phyloP scores from a whole-genome alignment of 2,113 vertebrate genomes.

The Ellobius talpinus region DNA sequence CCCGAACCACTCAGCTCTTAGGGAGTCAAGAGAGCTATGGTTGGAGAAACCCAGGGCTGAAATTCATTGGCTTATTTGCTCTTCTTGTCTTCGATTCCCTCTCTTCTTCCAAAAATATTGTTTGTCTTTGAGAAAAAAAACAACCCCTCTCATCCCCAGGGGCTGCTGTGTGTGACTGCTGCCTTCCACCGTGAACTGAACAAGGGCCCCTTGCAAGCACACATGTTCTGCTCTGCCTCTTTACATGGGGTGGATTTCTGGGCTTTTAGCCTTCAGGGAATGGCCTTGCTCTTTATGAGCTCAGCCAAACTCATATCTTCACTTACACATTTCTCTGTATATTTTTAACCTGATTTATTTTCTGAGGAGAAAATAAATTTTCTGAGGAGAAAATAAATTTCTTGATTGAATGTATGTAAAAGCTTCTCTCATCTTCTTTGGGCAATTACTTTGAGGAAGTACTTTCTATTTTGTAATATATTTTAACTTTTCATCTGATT shows the following conservation, averaged over 20 bases:
- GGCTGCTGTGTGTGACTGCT: neutral
- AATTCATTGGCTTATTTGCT: neutral
- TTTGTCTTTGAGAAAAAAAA: slow-evolving; percentile 13
- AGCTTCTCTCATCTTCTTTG: neutral
- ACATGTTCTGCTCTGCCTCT: accelerated
- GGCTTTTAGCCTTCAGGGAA: neutral
- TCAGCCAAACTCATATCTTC: neutral
- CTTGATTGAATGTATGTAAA: slow-evolving; percentile 3
- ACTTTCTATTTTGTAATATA: slow-evolving; percentile 55
- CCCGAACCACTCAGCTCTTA: neutral
- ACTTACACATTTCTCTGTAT: neutral
- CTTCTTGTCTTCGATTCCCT: neutral
- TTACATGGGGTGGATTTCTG: neutral
- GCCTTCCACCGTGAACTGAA: neutral
- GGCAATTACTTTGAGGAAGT: neutral
- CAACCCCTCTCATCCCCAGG: neutral
- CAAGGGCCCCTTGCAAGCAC: neutral
- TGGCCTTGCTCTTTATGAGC: neutral
- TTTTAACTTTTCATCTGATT: neutral
- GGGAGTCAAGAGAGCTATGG: neutral
- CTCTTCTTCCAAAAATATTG: neutral
- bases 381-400: slow-evolving; percentile 52
- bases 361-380: slow-evolving; percentile 36
- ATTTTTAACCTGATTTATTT: neutral
- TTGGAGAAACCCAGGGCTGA: neutral